Percentiles rank a stretch among this genome's conserved stretches.
Evolutionary conservation across 2,797 vertebrate species (phyloP).

Genomic region (Luscinia luscinia): DNA sequence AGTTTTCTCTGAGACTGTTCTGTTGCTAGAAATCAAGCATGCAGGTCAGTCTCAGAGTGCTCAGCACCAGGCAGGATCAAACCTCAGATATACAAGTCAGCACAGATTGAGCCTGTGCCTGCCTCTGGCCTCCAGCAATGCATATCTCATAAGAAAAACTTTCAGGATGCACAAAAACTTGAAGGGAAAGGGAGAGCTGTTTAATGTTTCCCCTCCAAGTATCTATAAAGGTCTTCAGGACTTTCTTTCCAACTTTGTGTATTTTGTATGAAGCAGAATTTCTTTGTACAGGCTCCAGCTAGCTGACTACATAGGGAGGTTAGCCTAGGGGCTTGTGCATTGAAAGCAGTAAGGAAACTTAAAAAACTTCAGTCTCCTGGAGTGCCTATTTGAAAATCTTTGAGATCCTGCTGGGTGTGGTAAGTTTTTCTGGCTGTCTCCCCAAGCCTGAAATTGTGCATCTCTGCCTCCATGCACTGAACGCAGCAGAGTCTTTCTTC

Average conservation of each 20-base stretch:
- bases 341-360: constrained; percentile 35
- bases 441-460: background rate
- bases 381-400: constrained; percentile 48
- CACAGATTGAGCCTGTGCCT: background rate
- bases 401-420: constrained; percentile 38
- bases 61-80: background rate
- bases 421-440: constrained; percentile 31
- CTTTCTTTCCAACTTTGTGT: background rate
- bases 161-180: background rate
- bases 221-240: background rate
- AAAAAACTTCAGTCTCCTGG: constrained; percentile 39
- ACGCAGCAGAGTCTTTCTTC: background rate
- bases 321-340: constrained; percentile 29
- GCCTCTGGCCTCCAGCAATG: background rate
- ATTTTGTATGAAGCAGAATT: constrained; percentile 19
- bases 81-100: background rate
- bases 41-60: background rate
- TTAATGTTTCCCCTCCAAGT: constrained; percentile 20
- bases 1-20: background rate
- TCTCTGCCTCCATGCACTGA: background rate
- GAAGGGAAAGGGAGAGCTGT: background rate
- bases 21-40: background rate
- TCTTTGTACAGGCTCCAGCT: constrained; percentile 54
- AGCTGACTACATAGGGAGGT: constrained; percentile 9
- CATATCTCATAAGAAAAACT: background rate